Evolutionary conservation across 2,797 vertebrate genomes (phyloP).

Genomic region (Anniella stebbinsi): DNA sequence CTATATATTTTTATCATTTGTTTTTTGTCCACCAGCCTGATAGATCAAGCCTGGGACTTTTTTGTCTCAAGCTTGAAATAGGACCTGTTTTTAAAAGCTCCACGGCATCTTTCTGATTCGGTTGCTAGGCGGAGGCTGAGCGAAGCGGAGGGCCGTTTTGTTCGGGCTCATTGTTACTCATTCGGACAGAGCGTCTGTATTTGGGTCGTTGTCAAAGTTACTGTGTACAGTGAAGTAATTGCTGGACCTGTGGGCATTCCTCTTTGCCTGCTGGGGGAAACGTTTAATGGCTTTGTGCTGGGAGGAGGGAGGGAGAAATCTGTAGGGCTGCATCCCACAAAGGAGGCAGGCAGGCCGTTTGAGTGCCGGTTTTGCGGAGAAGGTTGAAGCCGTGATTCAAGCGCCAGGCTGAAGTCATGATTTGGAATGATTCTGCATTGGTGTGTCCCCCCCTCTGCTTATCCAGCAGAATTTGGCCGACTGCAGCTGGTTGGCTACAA

Average conservation of each 20-base stretch:
- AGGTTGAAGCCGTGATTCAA: slow-evolving; percentile 52
- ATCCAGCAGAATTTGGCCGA: slow-evolving; percentile 12
- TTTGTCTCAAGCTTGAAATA: not conserved
- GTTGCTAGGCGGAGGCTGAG: not conserved
- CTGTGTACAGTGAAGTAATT: slow-evolving; percentile 62
- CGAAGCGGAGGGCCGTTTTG: not conserved
- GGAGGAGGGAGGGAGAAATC: not conserved
- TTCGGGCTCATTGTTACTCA: slow-evolving; percentile 25
- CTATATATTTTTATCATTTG: not conserved
- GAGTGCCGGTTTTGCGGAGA: slow-evolving; percentile 5
- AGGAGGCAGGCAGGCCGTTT: slow-evolving; percentile 2
- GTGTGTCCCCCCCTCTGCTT: not conserved
- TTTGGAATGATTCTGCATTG: not conserved
- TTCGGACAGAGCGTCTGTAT: slow-evolving; percentile 60
- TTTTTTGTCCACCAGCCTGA: not conserved
- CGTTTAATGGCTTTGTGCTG: slow-evolving; percentile 38
- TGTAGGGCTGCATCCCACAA: not conserved
- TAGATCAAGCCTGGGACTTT: not conserved
- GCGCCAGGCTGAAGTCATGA: slow-evolving; percentile 29
- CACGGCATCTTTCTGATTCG: not conserved
- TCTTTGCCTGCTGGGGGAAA: slow-evolving; percentile 39
- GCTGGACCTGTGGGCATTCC: slow-evolving; percentile 32
- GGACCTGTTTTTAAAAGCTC: not conserved
- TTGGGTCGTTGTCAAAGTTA: slow-evolving; percentile 64
- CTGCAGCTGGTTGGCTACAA: not conserved